Base-by-base conservation (phyloP, 2,888 invertebrate genomes). In the Orchestes rusci region DNA sequence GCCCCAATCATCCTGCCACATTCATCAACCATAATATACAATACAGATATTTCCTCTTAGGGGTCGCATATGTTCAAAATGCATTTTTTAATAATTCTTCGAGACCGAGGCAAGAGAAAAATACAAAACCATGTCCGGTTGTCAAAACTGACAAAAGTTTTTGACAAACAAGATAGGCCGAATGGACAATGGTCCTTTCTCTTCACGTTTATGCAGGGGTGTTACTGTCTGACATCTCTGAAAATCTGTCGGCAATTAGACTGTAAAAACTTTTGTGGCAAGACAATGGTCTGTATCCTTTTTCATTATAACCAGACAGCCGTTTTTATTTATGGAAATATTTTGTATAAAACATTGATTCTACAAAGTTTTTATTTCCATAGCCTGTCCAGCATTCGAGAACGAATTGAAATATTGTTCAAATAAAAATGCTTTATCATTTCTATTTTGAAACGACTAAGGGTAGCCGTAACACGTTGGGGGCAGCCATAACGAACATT, bases 111-210 rank as follows among this genome's bases (percentile, higher is more conserved):
- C n/a, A n/a, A n/a, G n/a, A 41, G 43, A 51, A 51, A 51, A 48
- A 48, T 45, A 45, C 39, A 38, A 50, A 50, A 50, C 40, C 50
- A 38, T 50, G 50, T 48, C 46, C 48, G 59, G 43, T 47, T 62
- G 65, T 65, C 66, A 65, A 66, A 60, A 64, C 65, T 65, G 63
- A 65, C 65, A 65, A 65, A 62, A 55, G 64, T 65, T 63, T 57
- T 61, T 59, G 63, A 63, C 61, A 62, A 62, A 62, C 62, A 62
- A 63, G 63, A 61, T 59, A 59, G 57, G 59, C 56, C 36, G 36
- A 32, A 36, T 30, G 43, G 48, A 48, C 60, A 61, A 62, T 62
- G 61, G 62, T 60, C 61, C 61, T 56, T 55, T 56, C 36, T 43
- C 39, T 17, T 16, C 33, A 10, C 16, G 31, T 20, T 20, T 43